Base-by-base conservation (phyloP, 2,888 invertebrate species). In the Meiosimyza decipiens region DNA sequence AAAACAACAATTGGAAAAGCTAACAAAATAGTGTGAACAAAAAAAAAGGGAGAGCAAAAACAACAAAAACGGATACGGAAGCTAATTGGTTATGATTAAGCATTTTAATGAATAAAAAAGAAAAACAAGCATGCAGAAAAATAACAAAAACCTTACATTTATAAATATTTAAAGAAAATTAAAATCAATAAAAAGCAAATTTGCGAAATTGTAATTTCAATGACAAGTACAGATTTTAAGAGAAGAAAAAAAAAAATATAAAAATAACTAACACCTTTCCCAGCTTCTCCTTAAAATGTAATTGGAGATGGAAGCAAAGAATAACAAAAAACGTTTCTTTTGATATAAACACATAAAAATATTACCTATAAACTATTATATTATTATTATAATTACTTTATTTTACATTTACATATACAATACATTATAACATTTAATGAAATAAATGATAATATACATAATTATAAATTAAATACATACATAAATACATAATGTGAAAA, bases 91-190 rank as follows among this genome's bases (percentile, higher is more conserved):
- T 64, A 51, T 50, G 13, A 50, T 62, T 16, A 62, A 22, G 60
- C 60, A 62, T 62, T 62, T 62, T 47, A 62, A 16, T 40, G n/a
- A 59, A 57, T 16, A 64, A 64, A 33, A 64, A 64, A 64, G 28
- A 60, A 60, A 60, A 12, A 60, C 22, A 60, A 60, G 6, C 6
- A 22, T 60, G 28, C 57, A 33, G 9, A 60, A 40, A 22, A 57
- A 57, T 28, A 22, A 33, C 11, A 22, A 15, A 59, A 22, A 33
- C n/a, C 16, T 47, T 68, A 68, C 59, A 68, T 68, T 68, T 68
- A 68, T 68, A 68, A 57, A 68, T 59, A 67, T 67, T 59, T 68
- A 68, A 69, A 69, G 51, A 69, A 68, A 57, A 69, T 51, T 59
- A 50, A 69, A 69, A 50, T 51, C 60, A 51, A 51, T 52, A 50